Percentiles rank a stretch among this genome's conserved stretches.
These are phyloP conservation scores for Ctenomys sociabilis DNA, from an alignment of 2,113 vertebrate species.

Conservation along the genomic window DNA sequence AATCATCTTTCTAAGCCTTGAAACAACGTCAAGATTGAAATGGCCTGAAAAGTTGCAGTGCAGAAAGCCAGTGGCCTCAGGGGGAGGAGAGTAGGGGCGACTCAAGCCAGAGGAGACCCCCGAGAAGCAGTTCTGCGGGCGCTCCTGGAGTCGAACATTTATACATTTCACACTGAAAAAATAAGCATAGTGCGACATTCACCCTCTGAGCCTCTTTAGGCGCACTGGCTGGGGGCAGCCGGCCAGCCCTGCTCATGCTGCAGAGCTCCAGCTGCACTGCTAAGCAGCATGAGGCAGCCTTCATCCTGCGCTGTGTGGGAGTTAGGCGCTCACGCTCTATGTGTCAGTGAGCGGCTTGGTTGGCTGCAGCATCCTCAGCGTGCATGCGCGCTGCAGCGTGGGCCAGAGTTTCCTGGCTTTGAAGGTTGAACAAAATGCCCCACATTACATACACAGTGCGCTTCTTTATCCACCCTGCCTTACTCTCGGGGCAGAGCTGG, in stretches of 20 bases:
- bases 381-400: not conserved
- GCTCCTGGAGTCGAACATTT: not conserved
- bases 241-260: not conserved
- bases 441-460: not conserved
- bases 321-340: too few species aligned
- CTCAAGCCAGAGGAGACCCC: too few species aligned
- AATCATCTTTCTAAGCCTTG: not conserved
- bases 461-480: not conserved
- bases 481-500: not conserved
- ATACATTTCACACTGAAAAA: not conserved
- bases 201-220: not conserved
- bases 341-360: not conserved
- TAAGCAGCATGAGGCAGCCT: not conserved
- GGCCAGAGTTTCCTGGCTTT: not conserved
- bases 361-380: not conserved
- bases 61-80: not conserved
- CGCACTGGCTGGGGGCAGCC: not conserved
- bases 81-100: not conserved
- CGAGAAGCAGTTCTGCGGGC: too few species aligned
- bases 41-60: not conserved
- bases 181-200: not conserved
- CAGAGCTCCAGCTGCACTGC: not conserved
- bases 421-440: not conserved
- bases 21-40: not conserved
- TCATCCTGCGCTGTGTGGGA: not conserved